A percentile compares a stretch with the other conserved stretches of the same genome.
Conservation (phyloP, 2,113 vertebrate genomes). For the Australoheros scitulus region DNA sequence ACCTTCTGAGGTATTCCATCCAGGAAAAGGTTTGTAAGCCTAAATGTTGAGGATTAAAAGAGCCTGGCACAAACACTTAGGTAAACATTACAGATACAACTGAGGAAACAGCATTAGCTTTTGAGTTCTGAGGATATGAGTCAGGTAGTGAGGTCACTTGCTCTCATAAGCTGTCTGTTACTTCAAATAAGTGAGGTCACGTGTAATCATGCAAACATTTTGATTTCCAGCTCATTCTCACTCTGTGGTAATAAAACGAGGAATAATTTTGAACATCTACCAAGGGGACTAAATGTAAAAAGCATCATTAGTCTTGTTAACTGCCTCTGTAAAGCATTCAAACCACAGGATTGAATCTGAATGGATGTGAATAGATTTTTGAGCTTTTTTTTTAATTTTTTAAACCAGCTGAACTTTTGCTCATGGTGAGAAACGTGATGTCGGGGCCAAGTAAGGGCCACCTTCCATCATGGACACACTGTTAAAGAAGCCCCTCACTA, state of each 20-base stretch:
- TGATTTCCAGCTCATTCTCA: slow-evolving; percentile 27
- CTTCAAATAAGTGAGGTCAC: slow-evolving; percentile 13
- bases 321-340: slow-evolving; percentile 29
- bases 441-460: slow-evolving; percentile 19
- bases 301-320: slow-evolving; percentile 46
- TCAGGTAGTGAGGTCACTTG: slow-evolving; percentile 32
- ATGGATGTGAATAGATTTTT: slow-evolving; percentile 16
- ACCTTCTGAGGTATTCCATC: background rate
- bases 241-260: slow-evolving; percentile 17
- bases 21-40: background rate
- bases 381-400: slow-evolving; percentile 31
- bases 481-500: slow-evolving; percentile 31
- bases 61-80: slow-evolving; percentile 10
- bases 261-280: slow-evolving; percentile 13
- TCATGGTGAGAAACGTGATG: slow-evolving; percentile 2
- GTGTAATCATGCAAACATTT: background rate
- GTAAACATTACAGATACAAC: background rate
- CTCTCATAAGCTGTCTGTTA: background rate
- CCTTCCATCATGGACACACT: slow-evolving; percentile 17
- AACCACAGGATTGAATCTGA: slow-evolving; percentile 29
- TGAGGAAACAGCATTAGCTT: background rate
- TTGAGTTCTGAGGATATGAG: background rate
- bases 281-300: slow-evolving; percentile 11
- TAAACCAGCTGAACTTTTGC: slow-evolving; percentile 35
- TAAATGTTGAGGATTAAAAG: background rate